Conservation (phyloP, 2,113 vertebrate genomes). For the Lethenteron camtschaticum region DNA sequence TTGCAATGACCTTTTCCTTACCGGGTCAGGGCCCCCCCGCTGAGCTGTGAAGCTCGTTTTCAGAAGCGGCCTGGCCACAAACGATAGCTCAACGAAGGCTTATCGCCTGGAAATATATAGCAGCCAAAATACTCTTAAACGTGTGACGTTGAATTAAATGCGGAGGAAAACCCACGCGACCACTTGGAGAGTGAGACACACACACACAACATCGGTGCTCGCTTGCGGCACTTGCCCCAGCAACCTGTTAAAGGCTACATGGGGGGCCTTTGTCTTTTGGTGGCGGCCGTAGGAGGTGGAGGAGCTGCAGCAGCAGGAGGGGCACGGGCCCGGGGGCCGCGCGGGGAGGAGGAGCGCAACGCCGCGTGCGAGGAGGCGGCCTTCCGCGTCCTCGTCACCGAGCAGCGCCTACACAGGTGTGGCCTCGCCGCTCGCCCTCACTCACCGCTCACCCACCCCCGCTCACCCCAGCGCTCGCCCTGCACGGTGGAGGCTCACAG, state of each 20-base stretch:
- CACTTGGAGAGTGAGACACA: neutral
- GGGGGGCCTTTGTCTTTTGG: neutral
- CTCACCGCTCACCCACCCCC: neutral
- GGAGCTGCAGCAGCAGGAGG: conserved; percentile 32
- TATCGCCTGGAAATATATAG: no score
- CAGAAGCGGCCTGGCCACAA: neutral
- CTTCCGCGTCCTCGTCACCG: conserved; percentile 25
- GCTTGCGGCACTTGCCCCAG: neutral
- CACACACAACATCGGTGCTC: neutral
- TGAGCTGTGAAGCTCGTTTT: neutral
- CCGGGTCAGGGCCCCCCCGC: no score
- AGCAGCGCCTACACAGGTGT: conserved; percentile 27
- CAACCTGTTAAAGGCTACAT: neutral
- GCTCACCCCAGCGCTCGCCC: neutral
- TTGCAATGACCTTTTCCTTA: neutral
- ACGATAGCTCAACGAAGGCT: neutral
- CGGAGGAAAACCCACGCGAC: neutral
- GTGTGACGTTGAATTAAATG: no score
- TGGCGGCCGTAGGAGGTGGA: conserved; percentile 22
- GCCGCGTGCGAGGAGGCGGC: conserved; percentile 23
- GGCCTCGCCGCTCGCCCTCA: neutral
- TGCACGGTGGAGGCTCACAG: neutral
- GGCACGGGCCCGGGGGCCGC: conserved; percentile 19
- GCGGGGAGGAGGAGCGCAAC: conserved; percentile 22
- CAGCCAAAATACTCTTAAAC: no score